phyloP scores from a whole-genome alignment of 2,888 invertebrate genomes.

The Macrosiphum euphorbiae region DNA sequence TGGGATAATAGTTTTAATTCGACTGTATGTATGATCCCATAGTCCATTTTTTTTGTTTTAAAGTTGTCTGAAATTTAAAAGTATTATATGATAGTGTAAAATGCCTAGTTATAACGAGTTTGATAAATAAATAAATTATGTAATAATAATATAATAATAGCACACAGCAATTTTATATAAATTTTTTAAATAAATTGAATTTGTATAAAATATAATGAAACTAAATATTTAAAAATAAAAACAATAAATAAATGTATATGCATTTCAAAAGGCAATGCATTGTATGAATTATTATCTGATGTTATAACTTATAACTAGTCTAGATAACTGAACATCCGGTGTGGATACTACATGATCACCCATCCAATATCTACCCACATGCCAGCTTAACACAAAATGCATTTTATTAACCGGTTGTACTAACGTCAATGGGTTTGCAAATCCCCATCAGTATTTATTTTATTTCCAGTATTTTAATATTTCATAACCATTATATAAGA shows the following conservation, averaged over 20 bases:
- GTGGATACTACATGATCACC: not conserved
- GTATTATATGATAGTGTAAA: not conserved
- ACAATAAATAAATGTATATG: not conserved
- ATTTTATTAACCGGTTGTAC: not conserved
- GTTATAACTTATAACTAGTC: not conserved
- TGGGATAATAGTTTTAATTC: not conserved
- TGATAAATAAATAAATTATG: not conserved
- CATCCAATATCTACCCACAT: constrained; percentile 36
- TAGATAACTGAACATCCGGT: not conserved
- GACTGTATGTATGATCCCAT: too few species aligned
- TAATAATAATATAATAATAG: not conserved
- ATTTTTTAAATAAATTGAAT: not conserved
- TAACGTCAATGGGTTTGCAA: not conserved
- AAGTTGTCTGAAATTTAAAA: not conserved
- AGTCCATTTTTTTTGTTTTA: not conserved
- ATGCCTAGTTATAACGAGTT: not conserved
- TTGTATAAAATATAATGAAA: not conserved
- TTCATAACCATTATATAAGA: not conserved
- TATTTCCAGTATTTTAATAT: not conserved
- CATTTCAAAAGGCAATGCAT: not conserved
- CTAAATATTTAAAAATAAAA: not conserved
- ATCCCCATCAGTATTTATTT: not conserved
- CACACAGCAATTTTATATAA: not conserved
- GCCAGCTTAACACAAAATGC: not conserved
- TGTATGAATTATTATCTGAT: not conserved